These are phyloP conservation scores for Temnothorax curvispinosus DNA, from an alignment of 1,140 invertebrate species.

Conservation along the genomic window DNA sequence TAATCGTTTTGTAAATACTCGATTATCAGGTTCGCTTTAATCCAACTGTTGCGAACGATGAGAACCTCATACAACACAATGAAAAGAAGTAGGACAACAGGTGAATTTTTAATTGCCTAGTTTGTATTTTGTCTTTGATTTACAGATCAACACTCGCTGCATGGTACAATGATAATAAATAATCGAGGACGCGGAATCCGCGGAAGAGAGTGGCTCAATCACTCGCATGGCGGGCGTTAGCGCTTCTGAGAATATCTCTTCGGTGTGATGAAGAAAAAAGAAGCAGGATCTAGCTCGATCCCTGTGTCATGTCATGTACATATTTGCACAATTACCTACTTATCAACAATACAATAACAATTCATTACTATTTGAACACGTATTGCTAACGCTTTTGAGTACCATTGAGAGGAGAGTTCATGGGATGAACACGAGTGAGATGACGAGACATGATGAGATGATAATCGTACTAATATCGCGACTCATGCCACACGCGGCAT, in stretches of 20 bases:
- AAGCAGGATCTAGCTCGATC: conserved; percentile 50
- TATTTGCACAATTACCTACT: conserved; percentile 77
- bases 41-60: not conserved
- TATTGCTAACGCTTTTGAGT: conserved; percentile 64
- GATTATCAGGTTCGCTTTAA: not conserved
- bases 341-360: conserved; percentile 81
- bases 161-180: conserved; percentile 74
- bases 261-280: conserved; percentile 52
- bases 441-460: conserved; percentile 62
- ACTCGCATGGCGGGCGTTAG: conserved; percentile 30
- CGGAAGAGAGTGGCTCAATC: conserved; percentile 61
- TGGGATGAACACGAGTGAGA: conserved; percentile 63
- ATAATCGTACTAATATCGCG: conserved; percentile 80
- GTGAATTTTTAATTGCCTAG: conserved; percentile 63
- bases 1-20: conserved; percentile 11
- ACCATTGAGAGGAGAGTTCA: conserved; percentile 56
- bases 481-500: conserved; percentile 22
- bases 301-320: conserved; percentile 69
- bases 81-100: conserved; percentile 31
- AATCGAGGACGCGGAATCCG: conserved; percentile 62
- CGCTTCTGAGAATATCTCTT: conserved; percentile 64
- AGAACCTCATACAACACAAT: not conserved
- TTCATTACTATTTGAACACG: conserved; percentile 77
- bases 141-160: conserved; percentile 58
- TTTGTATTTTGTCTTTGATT: conserved; percentile 69